phyloP scores from a whole-genome alignment of 2,797 vertebrate species.

The Amphiprion clarkii region DNA sequence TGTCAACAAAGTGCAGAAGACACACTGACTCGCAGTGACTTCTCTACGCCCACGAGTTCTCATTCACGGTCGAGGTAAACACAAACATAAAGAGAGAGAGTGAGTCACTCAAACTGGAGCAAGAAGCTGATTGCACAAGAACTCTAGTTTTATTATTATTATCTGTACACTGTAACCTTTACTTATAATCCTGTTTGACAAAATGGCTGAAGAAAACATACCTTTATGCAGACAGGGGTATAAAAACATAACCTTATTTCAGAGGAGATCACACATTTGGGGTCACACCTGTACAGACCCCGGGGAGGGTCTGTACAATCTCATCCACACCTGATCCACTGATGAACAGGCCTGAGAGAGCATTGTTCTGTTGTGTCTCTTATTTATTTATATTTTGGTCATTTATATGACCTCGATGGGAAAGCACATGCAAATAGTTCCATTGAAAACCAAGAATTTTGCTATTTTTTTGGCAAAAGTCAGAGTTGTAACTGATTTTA shows the following conservation, averaged over 20 bases:
- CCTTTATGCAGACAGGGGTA: too few relatives aligned
- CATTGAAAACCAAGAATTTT: background rate
- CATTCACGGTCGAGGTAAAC: background rate
- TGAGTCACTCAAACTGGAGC: background rate
- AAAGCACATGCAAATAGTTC: constrained; percentile 3
- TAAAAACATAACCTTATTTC: background rate
- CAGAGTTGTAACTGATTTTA: background rate
- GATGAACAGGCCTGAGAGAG: background rate
- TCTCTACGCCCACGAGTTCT: background rate
- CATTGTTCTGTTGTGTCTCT: background rate
- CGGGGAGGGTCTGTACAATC: constrained; percentile 5
- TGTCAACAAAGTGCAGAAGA: constrained; percentile 4
- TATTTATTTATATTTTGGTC: background rate
- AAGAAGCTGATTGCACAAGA: background rate
- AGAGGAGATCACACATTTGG: constrained; percentile 10
- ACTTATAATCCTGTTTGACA: too few relatives aligned
- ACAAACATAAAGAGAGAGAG: background rate
- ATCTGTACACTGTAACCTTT: background rate
- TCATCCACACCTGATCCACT: constrained; percentile 49
- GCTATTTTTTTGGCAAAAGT: background rate
- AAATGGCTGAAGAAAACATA: background rate
- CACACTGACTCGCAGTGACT: constrained; percentile 10
- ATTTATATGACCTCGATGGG: background rate
- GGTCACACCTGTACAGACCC: constrained; percentile 32
- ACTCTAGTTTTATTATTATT: background rate